These are phyloP conservation scores for Siniperca knerii DNA, from an alignment of 2,113 vertebrate species.

Conservation along the genomic window DNA sequence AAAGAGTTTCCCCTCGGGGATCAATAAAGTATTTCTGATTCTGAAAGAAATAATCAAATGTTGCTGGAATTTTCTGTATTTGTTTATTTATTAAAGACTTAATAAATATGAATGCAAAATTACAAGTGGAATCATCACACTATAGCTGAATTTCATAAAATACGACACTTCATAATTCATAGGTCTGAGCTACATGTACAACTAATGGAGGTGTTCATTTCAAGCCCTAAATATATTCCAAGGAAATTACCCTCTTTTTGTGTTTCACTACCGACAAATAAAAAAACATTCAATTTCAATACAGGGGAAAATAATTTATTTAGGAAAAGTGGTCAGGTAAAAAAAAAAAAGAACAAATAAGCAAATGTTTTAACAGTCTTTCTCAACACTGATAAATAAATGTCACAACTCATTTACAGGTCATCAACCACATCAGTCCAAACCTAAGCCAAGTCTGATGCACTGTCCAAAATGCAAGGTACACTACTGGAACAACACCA, in stretches of 20 bases:
- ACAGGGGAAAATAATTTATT: constrained; percentile 27
- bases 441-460: neutral
- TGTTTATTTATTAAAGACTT: too few relatives aligned
- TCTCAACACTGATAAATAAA: neutral
- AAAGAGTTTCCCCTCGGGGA: too few relatives aligned
- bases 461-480: constrained; percentile 19
- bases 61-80: too few relatives aligned
- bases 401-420: neutral
- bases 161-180: too few relatives aligned
- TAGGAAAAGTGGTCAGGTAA: neutral
- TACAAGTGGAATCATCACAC: too few relatives aligned
- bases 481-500: neutral
- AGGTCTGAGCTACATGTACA: too few relatives aligned
- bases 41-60: too few relatives aligned
- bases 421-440: neutral
- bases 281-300: neutral
- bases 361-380: neutral
- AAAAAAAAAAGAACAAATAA: constrained; percentile 24
- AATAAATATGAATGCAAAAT: too few relatives aligned
- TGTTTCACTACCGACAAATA: neutral
- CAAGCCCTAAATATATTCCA: neutral
- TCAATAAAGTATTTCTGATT: too few relatives aligned
- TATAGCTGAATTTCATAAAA: too few relatives aligned
- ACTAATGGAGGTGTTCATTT: neutral
- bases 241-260: neutral